Conservation (phyloP, 2,888 invertebrate genomes). For the Morpho achilles region DNA sequence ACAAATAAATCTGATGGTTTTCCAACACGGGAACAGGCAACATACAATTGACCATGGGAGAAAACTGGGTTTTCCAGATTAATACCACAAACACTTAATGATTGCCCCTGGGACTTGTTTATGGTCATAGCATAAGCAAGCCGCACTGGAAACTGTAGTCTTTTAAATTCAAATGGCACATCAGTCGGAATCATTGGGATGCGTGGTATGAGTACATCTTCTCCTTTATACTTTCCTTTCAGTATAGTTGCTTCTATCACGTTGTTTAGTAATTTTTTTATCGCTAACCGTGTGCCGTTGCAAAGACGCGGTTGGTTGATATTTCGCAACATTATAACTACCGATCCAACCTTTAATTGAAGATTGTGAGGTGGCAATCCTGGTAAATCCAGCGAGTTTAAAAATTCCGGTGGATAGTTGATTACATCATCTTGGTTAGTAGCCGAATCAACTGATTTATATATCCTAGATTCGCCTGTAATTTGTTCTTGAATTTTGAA, state of each 20-base stretch:
- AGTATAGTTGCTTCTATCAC: constrained; percentile 19
- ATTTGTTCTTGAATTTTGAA: constrained; percentile 1
- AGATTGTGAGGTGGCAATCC: constrained; percentile 38
- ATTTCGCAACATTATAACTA: constrained; percentile 31
- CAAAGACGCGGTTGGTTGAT: constrained; percentile 32
- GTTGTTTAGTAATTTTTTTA: constrained; percentile 15
- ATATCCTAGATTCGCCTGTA: constrained; percentile 32
- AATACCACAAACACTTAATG: constrained; percentile 24
- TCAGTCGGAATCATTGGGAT: constrained; percentile 31
- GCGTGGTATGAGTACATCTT: constrained; percentile 35
- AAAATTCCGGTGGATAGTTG: constrained; percentile 40
- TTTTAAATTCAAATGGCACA: constrained; percentile 26
- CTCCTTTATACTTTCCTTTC: constrained; percentile 35
- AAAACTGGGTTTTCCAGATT: constrained; percentile 22
- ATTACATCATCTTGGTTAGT: constrained; percentile 37
- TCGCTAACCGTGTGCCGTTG: constrained; percentile 25
- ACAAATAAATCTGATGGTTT: neutral
- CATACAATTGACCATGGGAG: constrained; percentile 2
- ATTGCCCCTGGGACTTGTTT: constrained; percentile 29
- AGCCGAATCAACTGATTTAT: constrained; percentile 37
- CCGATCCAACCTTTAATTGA: constrained; percentile 32
- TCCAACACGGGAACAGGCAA: neutral
- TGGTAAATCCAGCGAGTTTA: constrained; percentile 36
- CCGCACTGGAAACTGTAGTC: constrained; percentile 29
- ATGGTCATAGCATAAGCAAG: constrained; percentile 29